Evolutionary conservation across 2,888 invertebrate species (phyloP), one percentile per base, ranked within the genome.

Genomic region (Oscheius onirici): DNA sequence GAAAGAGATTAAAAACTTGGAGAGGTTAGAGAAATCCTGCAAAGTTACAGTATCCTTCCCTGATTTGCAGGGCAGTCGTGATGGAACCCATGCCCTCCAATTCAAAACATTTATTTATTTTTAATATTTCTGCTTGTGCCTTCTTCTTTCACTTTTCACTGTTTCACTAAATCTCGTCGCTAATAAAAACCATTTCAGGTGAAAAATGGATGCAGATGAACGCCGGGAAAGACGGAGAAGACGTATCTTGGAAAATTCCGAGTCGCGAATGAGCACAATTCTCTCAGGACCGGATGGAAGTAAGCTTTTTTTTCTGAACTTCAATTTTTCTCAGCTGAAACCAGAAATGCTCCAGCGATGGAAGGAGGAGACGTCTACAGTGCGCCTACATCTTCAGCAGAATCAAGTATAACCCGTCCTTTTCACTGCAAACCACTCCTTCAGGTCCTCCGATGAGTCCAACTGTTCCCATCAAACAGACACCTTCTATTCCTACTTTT

Each of bases 281-380:
- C 61, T 80, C 22, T 66, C 72, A 0, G 75, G 75, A 69, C 76
- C 77, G 40, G 74, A 78, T 58, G 80, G 80, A 65, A 70, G 72
- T 66, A 17, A 28, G 63, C n/a, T 2, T 13, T 44, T 43, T n/a
- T 44, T 60, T 8, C 10, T 43, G 40, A 41, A 17, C 46, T 24
- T 17, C 15, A 20, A 13, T 55, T 15, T 22, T 11, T 60, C 60
- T 65, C 13, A 76, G 73, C 51, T 11, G 73, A 76, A 60, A 72
- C 60, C 17, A 49, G 81, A 57, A 72, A 69, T 22, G 76, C 81
- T 8, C 81, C 81, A 20, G 75, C 75, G 3, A 76, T 81, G 61
- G 81, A 81, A 57, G 81, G 81, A n/a, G 81, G 81, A 13, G 81
- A 81, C 22, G 75, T 72, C n/a, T 77, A 67, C 40, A 72, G 67